A percentile compares a stretch with the other conserved stretches of the same genome.
phyloP scores from a whole-genome alignment of 2,888 invertebrate species.

The Eristalis arbustorum region DNA sequence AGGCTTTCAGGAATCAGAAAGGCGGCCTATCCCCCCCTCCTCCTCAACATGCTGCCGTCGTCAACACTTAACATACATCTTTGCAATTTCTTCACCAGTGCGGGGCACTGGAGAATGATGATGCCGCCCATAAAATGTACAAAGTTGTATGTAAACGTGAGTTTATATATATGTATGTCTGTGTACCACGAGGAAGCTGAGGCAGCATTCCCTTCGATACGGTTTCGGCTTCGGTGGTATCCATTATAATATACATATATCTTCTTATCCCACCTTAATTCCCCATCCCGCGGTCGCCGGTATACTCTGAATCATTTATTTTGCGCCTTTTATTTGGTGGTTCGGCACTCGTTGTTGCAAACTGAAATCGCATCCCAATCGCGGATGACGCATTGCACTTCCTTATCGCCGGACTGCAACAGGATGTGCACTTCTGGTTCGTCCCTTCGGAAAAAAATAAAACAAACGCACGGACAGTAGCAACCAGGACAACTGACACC shows the following conservation, averaged over 20 bases:
- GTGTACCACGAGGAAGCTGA: conserved; percentile 4
- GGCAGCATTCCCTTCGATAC: conserved; percentile 5
- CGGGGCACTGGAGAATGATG: conserved; percentile 56
- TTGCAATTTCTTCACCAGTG: conserved; percentile 50
- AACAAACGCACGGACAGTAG: neutral
- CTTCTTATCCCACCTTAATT: conserved; percentile 1
- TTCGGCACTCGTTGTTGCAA: neutral
- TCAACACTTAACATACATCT: conserved; percentile 64
- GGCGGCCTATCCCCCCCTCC: conserved; percentile 18
- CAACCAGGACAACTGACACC: conserved; percentile 19
- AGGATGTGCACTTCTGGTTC: conserved; percentile 19
- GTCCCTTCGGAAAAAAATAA: conserved; percentile 28
- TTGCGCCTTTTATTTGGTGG: neutral
- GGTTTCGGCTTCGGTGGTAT: conserved; percentile 21
- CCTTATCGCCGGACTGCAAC: conserved; percentile 52
- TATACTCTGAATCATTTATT: conserved; percentile 7
- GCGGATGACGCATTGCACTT: conserved; percentile 37
- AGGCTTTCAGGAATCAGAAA: conserved; percentile 43
- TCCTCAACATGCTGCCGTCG: conserved; percentile 6
- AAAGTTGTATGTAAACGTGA: conserved; percentile 60
- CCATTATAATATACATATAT: conserved; percentile 18
- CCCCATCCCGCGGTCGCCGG: neutral
- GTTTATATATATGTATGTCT: neutral
- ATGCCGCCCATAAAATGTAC: conserved; percentile 64
- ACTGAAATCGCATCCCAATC: neutral